Conservation (phyloP, 1,140 invertebrate genomes). For the Bilobella aurantiaca region DNA sequence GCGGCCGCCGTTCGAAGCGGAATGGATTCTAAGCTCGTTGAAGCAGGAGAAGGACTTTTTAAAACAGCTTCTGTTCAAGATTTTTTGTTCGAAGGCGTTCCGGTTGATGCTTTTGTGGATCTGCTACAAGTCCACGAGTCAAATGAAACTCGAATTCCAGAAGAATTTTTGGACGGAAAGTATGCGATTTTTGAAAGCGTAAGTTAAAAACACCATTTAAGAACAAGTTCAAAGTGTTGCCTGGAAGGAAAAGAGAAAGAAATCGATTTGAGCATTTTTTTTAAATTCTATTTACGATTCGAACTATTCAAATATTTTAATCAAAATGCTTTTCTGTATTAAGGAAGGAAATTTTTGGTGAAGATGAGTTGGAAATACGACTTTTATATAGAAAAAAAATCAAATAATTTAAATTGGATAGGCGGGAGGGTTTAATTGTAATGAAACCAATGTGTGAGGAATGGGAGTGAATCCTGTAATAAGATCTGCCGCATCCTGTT, state of each 20-base stretch:
- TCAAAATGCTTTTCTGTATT: not conserved
- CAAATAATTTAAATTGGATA: too few species aligned
- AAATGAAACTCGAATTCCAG: slow-evolving; percentile 2
- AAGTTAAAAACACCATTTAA: not conserved
- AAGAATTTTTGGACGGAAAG: not conserved
- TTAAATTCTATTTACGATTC: too few species aligned
- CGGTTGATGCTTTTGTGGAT: not conserved
- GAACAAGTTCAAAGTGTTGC: not conserved
- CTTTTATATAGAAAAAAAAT: too few species aligned
- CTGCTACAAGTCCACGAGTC: not conserved
- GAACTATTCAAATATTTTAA: not conserved
- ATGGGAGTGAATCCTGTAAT: not conserved
- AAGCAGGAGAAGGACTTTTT: slow-evolving; percentile 3
- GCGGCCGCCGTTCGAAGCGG: not conserved
- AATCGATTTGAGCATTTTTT: too few species aligned
- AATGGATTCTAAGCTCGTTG: not conserved
- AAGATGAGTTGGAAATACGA: too few species aligned
- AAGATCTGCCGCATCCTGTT: slow-evolving; percentile 1
- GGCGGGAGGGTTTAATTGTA: too few species aligned
- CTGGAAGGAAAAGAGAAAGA: too few species aligned
- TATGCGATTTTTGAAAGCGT: slow-evolving; percentile 4
- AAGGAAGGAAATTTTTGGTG: not conserved
- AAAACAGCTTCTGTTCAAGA: slow-evolving; percentile 3
- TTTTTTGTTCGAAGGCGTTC: slow-evolving; percentile 9
- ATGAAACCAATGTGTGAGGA: too few species aligned